Base-by-base conservation (phyloP, 2,797 vertebrate species). In the Emydoidea blandingii region DNA sequence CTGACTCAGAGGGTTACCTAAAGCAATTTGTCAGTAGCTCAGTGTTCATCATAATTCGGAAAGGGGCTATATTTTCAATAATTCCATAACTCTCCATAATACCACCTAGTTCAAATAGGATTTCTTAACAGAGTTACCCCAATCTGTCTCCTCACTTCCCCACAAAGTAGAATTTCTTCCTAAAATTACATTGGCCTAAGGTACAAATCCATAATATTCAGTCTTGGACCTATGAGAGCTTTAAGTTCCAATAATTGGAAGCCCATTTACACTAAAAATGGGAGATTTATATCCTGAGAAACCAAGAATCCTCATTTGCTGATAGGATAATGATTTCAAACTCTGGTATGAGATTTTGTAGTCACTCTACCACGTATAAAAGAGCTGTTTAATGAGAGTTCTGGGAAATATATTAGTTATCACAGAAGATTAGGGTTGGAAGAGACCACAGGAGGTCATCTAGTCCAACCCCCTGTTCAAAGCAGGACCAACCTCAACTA, bases 11-110 rank as follows among this genome's bases (percentile, higher is more conserved):
- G 86, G 83, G 85, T 90, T 85, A 95, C 91, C 92, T 27, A n/a
- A 84, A 93, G 81, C 92, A 76, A 94, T 92, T 83, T 95, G 91
- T 91, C 86, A 86, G 68, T 41, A 87, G 86, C 1, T 93, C 52
- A 79, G 41, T 79, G 79, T 15, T 59, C 91, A 92, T 91, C 34
- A 90, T 87, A 91, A 54, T 92, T 93, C 85, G 37, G 12, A 62
- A 93, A 7, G 81, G 34, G 5, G n/a, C 23, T 83, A 82, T 81
- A 92, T 96, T 94, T 34, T 86, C 90, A 87, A 8, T 15, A 86
- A 78, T 62, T 54, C 76, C 62, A 1, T 8, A 59, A 62, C 80
- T 4, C 59, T 44, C 1, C 34, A 56, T 8, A 85, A 83, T 31
- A 74, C 4, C 1, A 2, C 1, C n/a, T 12, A 49, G 25, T 65